Evolutionary conservation across 2,888 invertebrate species (phyloP), one percentile per base, ranked within the genome.

Genomic region (Polydrusus cervinus): DNA sequence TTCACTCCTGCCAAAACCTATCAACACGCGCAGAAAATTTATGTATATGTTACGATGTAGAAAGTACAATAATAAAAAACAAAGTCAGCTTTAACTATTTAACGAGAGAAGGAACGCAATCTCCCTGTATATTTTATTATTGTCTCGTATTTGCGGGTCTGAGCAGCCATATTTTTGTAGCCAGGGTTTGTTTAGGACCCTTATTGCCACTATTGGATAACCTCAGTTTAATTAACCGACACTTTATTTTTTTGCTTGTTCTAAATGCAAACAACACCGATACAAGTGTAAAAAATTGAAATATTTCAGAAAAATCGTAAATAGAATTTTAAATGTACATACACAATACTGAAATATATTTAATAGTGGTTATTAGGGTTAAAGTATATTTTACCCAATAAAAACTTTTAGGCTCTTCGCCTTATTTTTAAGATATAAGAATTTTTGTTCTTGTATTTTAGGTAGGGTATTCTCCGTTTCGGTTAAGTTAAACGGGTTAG

Each of bases 11-110:
- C 57, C 57, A 45, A 62, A 47, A 47, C 62, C 62, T 62, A 40
- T 80, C 78, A 80, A 80, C 47, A 10, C 40, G 74, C 66, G 74
- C 74, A 74, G 74, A 74, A 70, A 72, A 16, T 55, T 53, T 64
- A 80, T 73, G 75, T 73, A 79, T 78, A 62, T 25, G 25, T 25
- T 25, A 64, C 62, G 80, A 80, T 82, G 81, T 83, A 83, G 83
- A 83, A 83, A 84, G 84, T 85, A 85, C 85, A 84, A 84, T 85
- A 84, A 84, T 68, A 70, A 83, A 81, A 82, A 30, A n/a, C n/a
- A 60, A 60, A 73, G 34, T 73, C 68, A 73, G 73, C 73, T 73
- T 73, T 73, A 73, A 73, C 60, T 67, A 67, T 47, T 73, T 18
- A 40, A 51, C 53, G 65, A 72, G 62, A 67, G 49, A 20, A 72